Conservation (phyloP, 23 tunicate genomes). For the Diplosoma virens region DNA sequence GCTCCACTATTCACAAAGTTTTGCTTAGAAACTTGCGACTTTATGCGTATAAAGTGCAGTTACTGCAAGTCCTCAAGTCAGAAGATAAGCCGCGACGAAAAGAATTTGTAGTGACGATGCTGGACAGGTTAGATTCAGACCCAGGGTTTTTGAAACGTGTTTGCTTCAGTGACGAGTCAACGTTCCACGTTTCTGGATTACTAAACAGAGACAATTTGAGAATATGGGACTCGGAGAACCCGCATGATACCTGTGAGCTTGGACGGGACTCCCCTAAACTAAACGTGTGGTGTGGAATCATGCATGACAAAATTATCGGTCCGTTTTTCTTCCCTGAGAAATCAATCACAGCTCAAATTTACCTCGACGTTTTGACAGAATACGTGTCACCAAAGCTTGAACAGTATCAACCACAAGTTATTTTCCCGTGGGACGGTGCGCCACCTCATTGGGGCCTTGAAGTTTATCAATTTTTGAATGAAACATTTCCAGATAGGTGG, state of each 20-base stretch:
- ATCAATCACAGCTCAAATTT: conserved; percentile 8
- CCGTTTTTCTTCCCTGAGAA: conserved; percentile 2
- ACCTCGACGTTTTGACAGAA: neutral
- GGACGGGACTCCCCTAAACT: neutral
- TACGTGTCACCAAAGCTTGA: conserved; percentile 3
- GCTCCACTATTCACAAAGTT: no score
- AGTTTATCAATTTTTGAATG: no score
- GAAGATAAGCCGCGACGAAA: neutral
- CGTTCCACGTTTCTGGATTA: neutral
- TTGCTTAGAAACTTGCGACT: no score
- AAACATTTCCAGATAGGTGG: no score
- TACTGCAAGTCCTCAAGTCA: neutral
- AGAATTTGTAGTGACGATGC: neutral
- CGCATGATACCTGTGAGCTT: neutral
- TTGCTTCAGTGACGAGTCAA: neutral
- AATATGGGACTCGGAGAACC: neutral
- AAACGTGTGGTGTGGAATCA: conserved; percentile 13
- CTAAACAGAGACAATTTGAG: neutral
- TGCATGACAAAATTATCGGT: conserved; percentile 1
- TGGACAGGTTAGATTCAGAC: neutral
- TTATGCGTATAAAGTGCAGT: no score
- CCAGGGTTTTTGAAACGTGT: neutral
- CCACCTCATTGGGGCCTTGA: no score
- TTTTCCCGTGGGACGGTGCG: no score
- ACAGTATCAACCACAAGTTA: neutral